Base-by-base conservation (phyloP, 2,888 invertebrate species). In the Panzeria rudis region DNA sequence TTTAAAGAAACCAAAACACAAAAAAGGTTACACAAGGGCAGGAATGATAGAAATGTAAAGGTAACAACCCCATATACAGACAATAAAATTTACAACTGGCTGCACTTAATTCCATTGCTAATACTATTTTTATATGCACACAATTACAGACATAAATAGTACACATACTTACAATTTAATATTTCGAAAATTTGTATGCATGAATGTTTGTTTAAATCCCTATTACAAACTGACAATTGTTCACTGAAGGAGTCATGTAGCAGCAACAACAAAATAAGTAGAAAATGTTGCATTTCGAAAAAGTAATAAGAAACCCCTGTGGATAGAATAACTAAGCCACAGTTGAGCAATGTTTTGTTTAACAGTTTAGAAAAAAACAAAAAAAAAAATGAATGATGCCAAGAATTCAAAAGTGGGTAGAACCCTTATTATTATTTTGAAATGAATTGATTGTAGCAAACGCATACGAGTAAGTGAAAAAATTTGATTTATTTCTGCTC, bases 371-470 rank as follows among this genome's bases (percentile, higher is more conserved):
- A 61, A 54, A 32, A 72, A 52, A 38, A 61, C 4, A 68, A 35
- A 20, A 75, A 59, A 59, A 15, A 59, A 61, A 44, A 69, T 15
- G 44, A 44, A n/a, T 5, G n/a, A 44, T n/a, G n/a, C 44, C 3
- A 69, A 44, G n/a, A 25, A n/a, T 50, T 29, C 15, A 76, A 83
- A 83, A 83, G 73, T 69, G 68, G 79, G 76, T 69, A 62, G 84
- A 68, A 73, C 82, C 84, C 84, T 84, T 87, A 77, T 84, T 69
- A 83, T 83, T 86, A 77, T 79, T 86, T 77, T 76, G 66, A 86
- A 83, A 75, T 66, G 35, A 83, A 69, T 83, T 84, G 76, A 76
- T 75, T 86, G 81, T 72, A 75, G 64, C 35, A 54, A 69, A 56
- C n/a, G 47, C 25, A 56, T 23, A 38, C 38, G 11, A 38, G 38